Percentiles rank a stretch among this genome's conserved stretches.
Conservation (phyloP, 1,140 invertebrate genomes). For the Trachymyrmex cornetzi region DNA sequence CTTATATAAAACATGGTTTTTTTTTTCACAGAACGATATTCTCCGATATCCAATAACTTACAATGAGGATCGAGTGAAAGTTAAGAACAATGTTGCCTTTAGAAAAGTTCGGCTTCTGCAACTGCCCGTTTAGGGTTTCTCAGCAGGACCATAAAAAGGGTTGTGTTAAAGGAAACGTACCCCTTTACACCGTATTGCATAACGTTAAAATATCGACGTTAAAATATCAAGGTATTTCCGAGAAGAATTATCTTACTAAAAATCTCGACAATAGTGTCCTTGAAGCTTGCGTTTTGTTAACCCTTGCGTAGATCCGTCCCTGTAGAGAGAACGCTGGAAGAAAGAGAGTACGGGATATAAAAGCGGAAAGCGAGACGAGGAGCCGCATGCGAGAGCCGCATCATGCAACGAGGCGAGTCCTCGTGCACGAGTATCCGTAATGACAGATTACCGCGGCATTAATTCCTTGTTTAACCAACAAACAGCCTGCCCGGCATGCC, state of each 20-base stretch:
- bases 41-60: background rate
- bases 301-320: background rate
- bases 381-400: slow-evolving; percentile 7
- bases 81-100: background rate
- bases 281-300: background rate
- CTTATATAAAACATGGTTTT: no score
- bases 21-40: background rate
- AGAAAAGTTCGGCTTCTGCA: background rate
- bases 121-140: background rate
- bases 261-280: background rate
- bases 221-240: background rate
- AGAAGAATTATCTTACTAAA: background rate
- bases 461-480: slow-evolving; percentile 83
- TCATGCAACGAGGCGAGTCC: slow-evolving; percentile 63
- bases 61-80: background rate
- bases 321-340: background rate
- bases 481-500: slow-evolving; percentile 79
- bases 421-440: slow-evolving; percentile 75
- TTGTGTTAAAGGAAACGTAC: background rate
- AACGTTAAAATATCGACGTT: background rate
- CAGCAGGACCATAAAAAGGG: background rate
- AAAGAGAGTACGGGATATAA: slow-evolving; percentile 24
- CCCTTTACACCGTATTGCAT: background rate
- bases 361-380: slow-evolving; percentile 49
- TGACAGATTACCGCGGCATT: slow-evolving; percentile 81